Conservation (phyloP, 2,797 vertebrate genomes). For the Sarcophilus harrisii region DNA sequence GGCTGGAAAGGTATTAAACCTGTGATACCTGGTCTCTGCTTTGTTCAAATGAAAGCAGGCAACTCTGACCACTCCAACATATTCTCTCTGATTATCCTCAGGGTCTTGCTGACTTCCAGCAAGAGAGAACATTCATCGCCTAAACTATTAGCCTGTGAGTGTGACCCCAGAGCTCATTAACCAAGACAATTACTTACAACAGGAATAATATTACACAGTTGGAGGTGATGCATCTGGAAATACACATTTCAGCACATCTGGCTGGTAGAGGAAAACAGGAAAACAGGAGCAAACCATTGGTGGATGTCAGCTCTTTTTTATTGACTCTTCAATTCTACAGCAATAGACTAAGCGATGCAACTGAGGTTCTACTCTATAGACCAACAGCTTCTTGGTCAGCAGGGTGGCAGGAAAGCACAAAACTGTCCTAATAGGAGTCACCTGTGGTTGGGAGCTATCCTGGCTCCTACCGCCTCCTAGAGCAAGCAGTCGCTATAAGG, state of each 20-base stretch:
- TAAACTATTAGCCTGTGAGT: fast-evolving
- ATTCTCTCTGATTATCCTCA: fast-evolving
- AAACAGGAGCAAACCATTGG: conserved; percentile 58
- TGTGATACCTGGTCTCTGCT: not conserved
- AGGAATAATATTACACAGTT: not conserved
- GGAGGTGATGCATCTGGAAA: conserved; percentile 72
- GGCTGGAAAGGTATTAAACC: not conserved
- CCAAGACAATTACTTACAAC: fast-evolving
- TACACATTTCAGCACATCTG: conserved; percentile 77
- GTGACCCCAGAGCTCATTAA: conserved; percentile 32
- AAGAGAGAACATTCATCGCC: fast-evolving
- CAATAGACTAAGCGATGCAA: conserved; percentile 28
- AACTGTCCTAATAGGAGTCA: not conserved
- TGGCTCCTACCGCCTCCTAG: conserved; percentile 48
- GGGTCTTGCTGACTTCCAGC: not conserved
- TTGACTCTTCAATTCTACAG: conserved; percentile 59
- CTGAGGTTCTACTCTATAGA: not conserved
- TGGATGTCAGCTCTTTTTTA: conserved; percentile 75
- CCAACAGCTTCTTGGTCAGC: not conserved
- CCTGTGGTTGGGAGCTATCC: conserved; percentile 31
- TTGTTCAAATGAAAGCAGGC: too few relatives aligned
- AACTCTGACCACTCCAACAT: fast-evolving
- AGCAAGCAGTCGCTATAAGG: conserved; percentile 48
- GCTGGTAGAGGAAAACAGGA: conserved; percentile 44
- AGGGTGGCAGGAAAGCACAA: not conserved